Evolutionary conservation across 2,888 invertebrate species (phyloP).

Genomic region (Alcis repandata): DNA sequence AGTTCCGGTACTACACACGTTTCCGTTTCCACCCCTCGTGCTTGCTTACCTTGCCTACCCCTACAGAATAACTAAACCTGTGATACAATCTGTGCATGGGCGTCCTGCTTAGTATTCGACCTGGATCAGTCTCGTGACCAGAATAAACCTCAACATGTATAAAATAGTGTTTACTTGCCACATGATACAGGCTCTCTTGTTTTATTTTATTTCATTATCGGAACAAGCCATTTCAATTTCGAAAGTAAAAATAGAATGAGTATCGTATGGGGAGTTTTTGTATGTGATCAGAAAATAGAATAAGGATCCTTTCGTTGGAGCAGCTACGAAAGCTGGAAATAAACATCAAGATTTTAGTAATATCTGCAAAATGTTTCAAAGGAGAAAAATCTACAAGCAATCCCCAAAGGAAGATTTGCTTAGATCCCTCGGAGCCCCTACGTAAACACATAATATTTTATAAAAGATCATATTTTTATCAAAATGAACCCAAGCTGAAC

Average conservation of each 20-base stretch:
- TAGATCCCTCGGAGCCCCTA: conserved; percentile 14
- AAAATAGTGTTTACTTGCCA: conserved; percentile 30
- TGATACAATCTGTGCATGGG: conserved; percentile 54
- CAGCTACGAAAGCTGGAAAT: not conserved
- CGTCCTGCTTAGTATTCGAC: conserved; percentile 48
- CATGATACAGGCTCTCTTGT: conserved; percentile 14
- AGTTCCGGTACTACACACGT: conserved; percentile 8
- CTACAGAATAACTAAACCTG: conserved; percentile 51
- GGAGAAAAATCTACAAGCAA: not conserved
- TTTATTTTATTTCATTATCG: conserved; percentile 10
- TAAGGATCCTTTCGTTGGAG: not conserved
- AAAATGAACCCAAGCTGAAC: conserved; percentile 40
- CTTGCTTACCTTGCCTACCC: conserved; percentile 29
- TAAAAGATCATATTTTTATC: conserved; percentile 40
- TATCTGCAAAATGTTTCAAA: not conserved
- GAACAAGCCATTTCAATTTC: not conserved
- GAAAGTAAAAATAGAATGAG: not conserved
- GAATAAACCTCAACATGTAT: conserved; percentile 42
- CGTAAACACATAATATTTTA: conserved; percentile 37
- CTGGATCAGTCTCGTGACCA: conserved; percentile 49
- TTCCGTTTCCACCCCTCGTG: conserved; percentile 24
- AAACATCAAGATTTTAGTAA: not conserved
- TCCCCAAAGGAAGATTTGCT: conserved; percentile 13
- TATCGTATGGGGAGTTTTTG: not conserved
- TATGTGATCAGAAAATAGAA: not conserved